phyloP scores from a whole-genome alignment of 2,797 vertebrate species.

The Microctenopoma stevenorrisi region DNA sequence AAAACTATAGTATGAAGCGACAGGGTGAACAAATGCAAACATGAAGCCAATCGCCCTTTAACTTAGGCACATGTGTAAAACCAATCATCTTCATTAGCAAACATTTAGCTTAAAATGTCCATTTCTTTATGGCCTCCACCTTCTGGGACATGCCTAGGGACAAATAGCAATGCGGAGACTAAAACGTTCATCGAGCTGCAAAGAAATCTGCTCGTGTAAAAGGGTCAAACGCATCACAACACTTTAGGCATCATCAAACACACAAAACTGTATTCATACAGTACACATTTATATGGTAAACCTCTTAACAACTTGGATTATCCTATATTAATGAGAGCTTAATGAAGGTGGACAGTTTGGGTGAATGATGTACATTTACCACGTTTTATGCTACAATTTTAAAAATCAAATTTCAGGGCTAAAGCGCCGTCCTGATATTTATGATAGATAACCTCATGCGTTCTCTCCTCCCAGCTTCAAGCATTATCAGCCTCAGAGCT shows the following conservation, averaged over 20 bases:
- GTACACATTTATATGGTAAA: constrained; percentile 36
- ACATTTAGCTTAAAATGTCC: constrained; percentile 28
- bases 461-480: constrained; percentile 52
- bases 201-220: constrained; percentile 3
- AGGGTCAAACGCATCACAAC: constrained; percentile 1
- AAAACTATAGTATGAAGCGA: constrained; percentile 38
- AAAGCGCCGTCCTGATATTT: constrained; percentile 20
- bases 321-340: constrained; percentile 19
- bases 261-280: constrained; percentile 31
- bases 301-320: constrained; percentile 16
- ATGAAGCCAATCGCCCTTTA: constrained; percentile 27
- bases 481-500: constrained; percentile 47
- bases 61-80: constrained; percentile 65
- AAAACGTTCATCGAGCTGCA: constrained; percentile 8
- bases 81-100: constrained; percentile 37
- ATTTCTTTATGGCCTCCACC: constrained; percentile 24
- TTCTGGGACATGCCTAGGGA: constrained; percentile 16
- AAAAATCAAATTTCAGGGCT: constrained; percentile 56
- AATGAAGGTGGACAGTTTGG: neutral
- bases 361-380: constrained; percentile 24
- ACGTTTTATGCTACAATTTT: constrained; percentile 36
- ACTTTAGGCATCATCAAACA: constrained; percentile 17
- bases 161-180: constrained; percentile 15
- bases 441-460: constrained; percentile 48
- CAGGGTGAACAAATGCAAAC: constrained; percentile 32